Conservation (phyloP, 2,888 invertebrate species). For the Automeris io region DNA sequence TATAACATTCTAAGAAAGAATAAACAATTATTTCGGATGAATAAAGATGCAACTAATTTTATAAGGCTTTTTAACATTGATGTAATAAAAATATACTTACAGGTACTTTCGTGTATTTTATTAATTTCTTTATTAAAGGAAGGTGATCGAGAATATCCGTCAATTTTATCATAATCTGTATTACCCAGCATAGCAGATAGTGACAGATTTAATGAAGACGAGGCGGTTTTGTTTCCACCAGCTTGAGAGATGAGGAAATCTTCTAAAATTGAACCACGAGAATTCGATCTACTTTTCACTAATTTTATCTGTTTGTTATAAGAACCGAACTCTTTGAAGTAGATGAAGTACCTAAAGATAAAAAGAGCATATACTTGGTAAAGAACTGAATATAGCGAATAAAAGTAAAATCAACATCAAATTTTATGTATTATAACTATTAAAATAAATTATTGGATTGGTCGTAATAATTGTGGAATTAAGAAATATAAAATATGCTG, state of each 20-base stretch:
- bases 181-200: slow-evolving; percentile 39
- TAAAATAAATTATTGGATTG: too few relatives aligned
- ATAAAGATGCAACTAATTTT: too few relatives aligned
- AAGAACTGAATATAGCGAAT: too few relatives aligned
- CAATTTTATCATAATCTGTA: slow-evolving; percentile 42
- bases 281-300: slow-evolving; percentile 64
- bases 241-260: slow-evolving; percentile 46
- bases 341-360: slow-evolving; percentile 69
- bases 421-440: too few relatives aligned
- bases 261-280: slow-evolving; percentile 64
- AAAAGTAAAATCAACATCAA: too few relatives aligned
- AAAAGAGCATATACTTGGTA: background rate
- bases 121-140: slow-evolving; percentile 39
- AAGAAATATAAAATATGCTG: too few relatives aligned
- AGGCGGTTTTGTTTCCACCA: slow-evolving; percentile 27
- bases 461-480: too few relatives aligned
- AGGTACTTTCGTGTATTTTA: slow-evolving; percentile 55
- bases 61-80: too few relatives aligned
- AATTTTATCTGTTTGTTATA: slow-evolving; percentile 65
- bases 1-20: too few relatives aligned
- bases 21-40: too few relatives aligned
- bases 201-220: slow-evolving; percentile 43
- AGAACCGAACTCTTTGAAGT: slow-evolving; percentile 74
- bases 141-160: slow-evolving; percentile 32
- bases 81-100: slow-evolving; percentile 33